Evolutionary conservation across 1,140 invertebrate species (phyloP), one percentile per base, ranked within the genome.

Genomic region (Helicoverpa armigera): DNA sequence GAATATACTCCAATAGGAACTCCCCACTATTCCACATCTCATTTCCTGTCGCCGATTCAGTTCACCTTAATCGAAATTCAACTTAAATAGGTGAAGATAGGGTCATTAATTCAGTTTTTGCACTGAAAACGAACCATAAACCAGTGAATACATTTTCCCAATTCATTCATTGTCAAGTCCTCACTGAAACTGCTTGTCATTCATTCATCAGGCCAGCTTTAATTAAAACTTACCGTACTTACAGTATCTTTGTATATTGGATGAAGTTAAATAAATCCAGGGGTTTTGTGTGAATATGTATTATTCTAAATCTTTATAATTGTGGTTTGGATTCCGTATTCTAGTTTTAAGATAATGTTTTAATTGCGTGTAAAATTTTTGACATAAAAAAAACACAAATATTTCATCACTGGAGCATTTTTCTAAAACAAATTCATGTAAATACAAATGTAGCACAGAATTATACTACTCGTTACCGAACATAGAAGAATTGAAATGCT

Each of bases 121-220:
- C 43, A n/a, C 35, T 18, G 0, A 5, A n/a, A 58, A n/a, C 53
- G 14, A 56, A 56, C 14, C 53, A 2, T 58, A 23, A 18, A 9
- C 11, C 56, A 7, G 56, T 58, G 3, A 58, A 60, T 60, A 29
- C 2, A 60, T 60, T 29, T 13, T 60, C 23, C 2, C 23, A 29
- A 60, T 60, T 60, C 11, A 60, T 23, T 60, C 10, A 60, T 60
- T 60, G 56, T 67, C 16, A 48, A 67, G 18, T 9, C 12, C 63
- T 18, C 11, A 18, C n/a, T 3, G 43, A 67, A 50, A 11, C 16
- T 50, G 9, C 43, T 67, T 50, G 63, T 48, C 63, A 67, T 67
- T 67, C 35, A 65, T 65, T n/a, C n/a, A 50, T 50, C 43, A 67
- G 5, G 10, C 35, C n/a, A 3, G 14, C 11, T 67, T 67, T 67